Conservation (phyloP, 2,888 invertebrate species). For the Shargacucullia verbasci region DNA sequence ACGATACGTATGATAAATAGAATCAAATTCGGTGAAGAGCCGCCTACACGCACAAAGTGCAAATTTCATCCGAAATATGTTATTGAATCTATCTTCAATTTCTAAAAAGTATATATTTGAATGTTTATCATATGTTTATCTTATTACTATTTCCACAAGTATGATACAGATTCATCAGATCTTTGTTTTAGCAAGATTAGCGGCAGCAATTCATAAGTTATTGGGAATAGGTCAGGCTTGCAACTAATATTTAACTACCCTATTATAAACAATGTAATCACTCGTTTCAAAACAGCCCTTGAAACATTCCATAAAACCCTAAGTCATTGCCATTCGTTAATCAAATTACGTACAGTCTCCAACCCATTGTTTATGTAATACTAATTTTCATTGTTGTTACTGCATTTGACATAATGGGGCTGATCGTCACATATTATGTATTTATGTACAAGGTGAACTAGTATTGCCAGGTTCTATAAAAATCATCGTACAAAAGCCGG, state of each 20-base stretch:
- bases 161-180: too few species aligned
- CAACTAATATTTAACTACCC: too few species aligned
- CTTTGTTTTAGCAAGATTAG: too few species aligned
- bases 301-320: slow-evolving; percentile 12
- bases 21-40: slow-evolving; percentile 48
- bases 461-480: slow-evolving; percentile 1
- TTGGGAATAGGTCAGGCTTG: too few species aligned
- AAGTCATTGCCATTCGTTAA: slow-evolving; percentile 9
- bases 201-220: too few species aligned
- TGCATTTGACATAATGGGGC: slow-evolving; percentile 18
- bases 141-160: too few species aligned
- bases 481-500: background rate
- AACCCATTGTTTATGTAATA: slow-evolving; percentile 6
- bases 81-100: too few species aligned
- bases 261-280: too few species aligned
- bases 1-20: slow-evolving; percentile 48
- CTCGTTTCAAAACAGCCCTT: too few species aligned
- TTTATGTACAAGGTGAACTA: slow-evolving; percentile 3
- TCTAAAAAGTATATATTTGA: too few species aligned
- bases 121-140: too few species aligned
- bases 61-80: background rate
- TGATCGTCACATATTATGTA: slow-evolving; percentile 7
- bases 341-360: slow-evolving; percentile 1
- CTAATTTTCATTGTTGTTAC: slow-evolving; percentile 8
- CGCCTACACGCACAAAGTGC: slow-evolving; percentile 37